Evolutionary conservation across 2,113 vertebrate species (phyloP), one percentile per base, ranked within the genome.

Genomic region (Tapirus terrestris): DNA sequence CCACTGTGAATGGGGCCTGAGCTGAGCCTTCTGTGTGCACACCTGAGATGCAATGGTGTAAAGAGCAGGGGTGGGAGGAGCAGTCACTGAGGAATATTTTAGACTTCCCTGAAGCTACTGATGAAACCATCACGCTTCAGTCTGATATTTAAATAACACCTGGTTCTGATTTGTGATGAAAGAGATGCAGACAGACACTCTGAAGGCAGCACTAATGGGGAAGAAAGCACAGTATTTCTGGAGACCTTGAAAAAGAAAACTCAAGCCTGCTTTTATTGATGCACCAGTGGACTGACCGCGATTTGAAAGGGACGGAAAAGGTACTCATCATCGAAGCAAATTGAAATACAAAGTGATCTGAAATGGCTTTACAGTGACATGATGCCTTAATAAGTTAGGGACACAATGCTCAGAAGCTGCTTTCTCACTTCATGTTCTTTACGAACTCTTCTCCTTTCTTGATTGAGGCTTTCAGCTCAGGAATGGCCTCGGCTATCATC

Each of bases 401-500:
- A 98, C 97, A 94, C 72, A 48, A 83, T 73, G 86, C 97, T 97
- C 65, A 33, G 75, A 4, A n/a, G 8, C 0, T 1, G 48, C 9
- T 18, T 53, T 81, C 97, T 99, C 99, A 99, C 98, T 99, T 99
- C 99, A 99, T 99, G 56, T 98, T 99, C 96, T 99, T 99, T 0
- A 98, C 99, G 96, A 99, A 99, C 3, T 99, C 99, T 92, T 99
- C 99, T 86, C 99, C 99, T 97, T 99, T 99, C 99, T 99, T 99
- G 99, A 99, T 99, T 68, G 99, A 99, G 73, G 97, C 99, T 96
- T 99, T 99, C 96, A 99, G 99, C 98, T 99, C 99, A 12, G 97
- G 67, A 25, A 99, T 97, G 79, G 99, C 99, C 0, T 99, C 99
- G 0, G 99, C 98, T 25, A 99, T 98, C 99, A 99, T 99, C 98